Base-by-base conservation (phyloP, 2,797 vertebrate species). In the Ambastaia sidthimunki region DNA sequence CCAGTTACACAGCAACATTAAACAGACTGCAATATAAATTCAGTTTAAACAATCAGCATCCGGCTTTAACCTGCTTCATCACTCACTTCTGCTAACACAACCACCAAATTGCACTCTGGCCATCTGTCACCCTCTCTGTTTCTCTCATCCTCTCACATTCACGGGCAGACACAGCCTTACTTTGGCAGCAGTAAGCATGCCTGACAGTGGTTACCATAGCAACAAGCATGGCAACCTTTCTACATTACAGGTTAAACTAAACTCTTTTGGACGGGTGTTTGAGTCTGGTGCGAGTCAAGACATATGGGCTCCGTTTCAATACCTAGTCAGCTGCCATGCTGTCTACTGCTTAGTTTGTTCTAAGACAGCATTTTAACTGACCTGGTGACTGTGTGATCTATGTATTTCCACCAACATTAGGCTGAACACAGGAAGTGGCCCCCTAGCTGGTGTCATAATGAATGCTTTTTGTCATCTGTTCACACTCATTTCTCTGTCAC, bases 61-160 rank as follows among this genome's bases (percentile, higher is more conserved):
- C 3, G 9, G 25, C 19, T 37, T 44, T 76, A 48, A 15, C 37
- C 1, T 1, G 16, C 2, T 1, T 44, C 31, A 28, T 31, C 13
- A 41, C 48, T 66, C 23, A 50, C 50, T 71, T 23, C 34, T 44
- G 25, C 37, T 41, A 41, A 41, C 37, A 41, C 37, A 31, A 70
- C 47, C 37, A 55, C 75, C 75, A 77, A 69, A 68, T 47, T 28
- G 48, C 19, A 68, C 65, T 12, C 23, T 69, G 76, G 57, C 76
- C 76, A 78, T 71, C 76, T 78, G 76, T 78, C 67, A 37, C 67
- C 76, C n/a, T 50, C 67, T 25, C 16, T 3, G 50, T 57, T 68
- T 57, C 34, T 76, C 41, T 59, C 37, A 18, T 70, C 28, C 76
- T 41, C 28, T 63, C 55, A 71, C 44, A 62, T 62, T 78, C 57